These are phyloP conservation scores for Hypercompe scribonia DNA, from an alignment of 2,888 invertebrate species.

Conservation along the genomic window DNA sequence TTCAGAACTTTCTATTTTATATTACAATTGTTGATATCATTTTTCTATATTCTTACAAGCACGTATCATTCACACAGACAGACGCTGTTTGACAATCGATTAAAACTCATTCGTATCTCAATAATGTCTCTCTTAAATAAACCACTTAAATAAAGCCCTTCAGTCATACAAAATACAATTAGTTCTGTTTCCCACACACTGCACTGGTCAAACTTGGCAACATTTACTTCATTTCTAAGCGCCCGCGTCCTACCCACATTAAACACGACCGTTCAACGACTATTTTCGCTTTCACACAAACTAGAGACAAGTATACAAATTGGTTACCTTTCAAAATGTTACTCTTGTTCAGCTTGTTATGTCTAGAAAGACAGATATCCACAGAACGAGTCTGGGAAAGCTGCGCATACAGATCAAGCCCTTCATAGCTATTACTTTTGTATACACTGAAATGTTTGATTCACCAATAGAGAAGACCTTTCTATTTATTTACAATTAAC, in stretches of 20 bases:
- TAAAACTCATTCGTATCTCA: neutral
- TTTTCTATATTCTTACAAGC: too few relatives aligned
- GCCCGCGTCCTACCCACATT: slow-evolving; percentile 36
- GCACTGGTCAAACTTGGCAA: slow-evolving; percentile 20
- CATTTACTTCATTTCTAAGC: slow-evolving; percentile 33
- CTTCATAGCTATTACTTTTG: slow-evolving; percentile 53
- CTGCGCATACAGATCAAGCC: slow-evolving; percentile 53
- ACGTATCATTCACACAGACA: too few relatives aligned
- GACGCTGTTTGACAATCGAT: neutral
- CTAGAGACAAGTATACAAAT: slow-evolving; percentile 68
- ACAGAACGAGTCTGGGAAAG: slow-evolving; percentile 60
- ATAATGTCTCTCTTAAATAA: neutral
- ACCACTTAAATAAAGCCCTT: neutral
- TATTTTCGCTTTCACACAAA: slow-evolving; percentile 61
- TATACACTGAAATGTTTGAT: slow-evolving; percentile 42
- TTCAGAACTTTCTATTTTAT: too few relatives aligned
- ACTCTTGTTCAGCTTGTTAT: slow-evolving; percentile 72
- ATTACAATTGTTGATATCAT: too few relatives aligned
- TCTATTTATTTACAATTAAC: slow-evolving; percentile 36
- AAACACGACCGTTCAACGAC: slow-evolving; percentile 50
- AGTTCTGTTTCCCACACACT: slow-evolving; percentile 31
- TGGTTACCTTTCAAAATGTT: slow-evolving; percentile 74
- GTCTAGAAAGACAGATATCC: slow-evolving; percentile 64
- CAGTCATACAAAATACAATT: neutral
- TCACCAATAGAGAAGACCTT: slow-evolving; percentile 39